Percentiles rank a stretch among this genome's conserved stretches.
Conservation (phyloP, 2,797 vertebrate genomes). For the Strix occidentalis region DNA sequence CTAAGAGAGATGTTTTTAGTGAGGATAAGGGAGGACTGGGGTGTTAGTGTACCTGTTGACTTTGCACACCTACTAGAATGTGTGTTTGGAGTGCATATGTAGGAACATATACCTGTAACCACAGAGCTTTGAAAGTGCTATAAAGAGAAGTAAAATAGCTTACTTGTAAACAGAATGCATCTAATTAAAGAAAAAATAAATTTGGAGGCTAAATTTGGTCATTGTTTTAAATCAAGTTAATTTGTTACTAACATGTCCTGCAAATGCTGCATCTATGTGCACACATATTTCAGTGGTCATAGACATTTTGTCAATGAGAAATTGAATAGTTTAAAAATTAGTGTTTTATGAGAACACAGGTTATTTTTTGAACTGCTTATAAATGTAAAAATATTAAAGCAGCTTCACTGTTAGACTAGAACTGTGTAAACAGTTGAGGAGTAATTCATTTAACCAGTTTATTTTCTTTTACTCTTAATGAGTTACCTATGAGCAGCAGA, state of each 20-base stretch:
- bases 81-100: fast-evolving
- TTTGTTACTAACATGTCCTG: neutral
- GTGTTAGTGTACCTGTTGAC: neutral
- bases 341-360: neutral
- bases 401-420: neutral
- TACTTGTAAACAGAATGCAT: neutral
- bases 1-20: neutral
- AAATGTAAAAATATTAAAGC: neutral
- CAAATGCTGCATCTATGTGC: fast-evolving
- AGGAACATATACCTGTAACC: neutral
- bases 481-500: neutral
- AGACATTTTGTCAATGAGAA: neutral
- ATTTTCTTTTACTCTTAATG: neutral
- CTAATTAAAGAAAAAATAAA: neutral
- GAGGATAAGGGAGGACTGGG: neutral
- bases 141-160: neutral
- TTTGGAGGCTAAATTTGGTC: neutral
- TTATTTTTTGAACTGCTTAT: neutral
- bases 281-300: fast-evolving
- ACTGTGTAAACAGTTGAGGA: neutral
- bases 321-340: neutral
- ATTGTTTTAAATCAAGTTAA: neutral
- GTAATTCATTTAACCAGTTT: neutral
- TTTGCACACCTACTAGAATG: neutral
- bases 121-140: neutral